phyloP scores from a whole-genome alignment of 2,797 vertebrate species.

The Threskiornis aethiopicus region DNA sequence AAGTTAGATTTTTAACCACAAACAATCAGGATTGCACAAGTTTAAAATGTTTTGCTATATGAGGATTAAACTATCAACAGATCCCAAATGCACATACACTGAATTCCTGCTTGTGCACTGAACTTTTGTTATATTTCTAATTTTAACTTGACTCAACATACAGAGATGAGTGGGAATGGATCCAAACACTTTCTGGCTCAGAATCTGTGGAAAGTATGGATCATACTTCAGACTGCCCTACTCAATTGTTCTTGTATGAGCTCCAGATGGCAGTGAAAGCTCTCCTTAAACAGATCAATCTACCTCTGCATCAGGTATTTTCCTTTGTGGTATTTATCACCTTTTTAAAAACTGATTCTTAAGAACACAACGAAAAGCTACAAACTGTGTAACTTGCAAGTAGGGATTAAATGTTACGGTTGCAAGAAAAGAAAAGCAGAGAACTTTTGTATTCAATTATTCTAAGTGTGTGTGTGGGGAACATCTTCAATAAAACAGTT shows the following conservation, averaged over 20 bases:
- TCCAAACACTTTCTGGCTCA: constrained; percentile 87
- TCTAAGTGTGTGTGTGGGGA: background rate
- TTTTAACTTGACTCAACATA: constrained; percentile 80
- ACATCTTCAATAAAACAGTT: background rate
- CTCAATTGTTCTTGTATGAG: constrained; percentile 88
- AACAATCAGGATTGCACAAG: constrained; percentile 33
- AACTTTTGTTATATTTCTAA: constrained; percentile 81
- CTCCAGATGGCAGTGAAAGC: constrained; percentile 91
- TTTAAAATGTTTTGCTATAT: constrained; percentile 55
- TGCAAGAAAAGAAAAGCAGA: background rate
- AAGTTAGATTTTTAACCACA: constrained; percentile 32
- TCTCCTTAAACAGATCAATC: constrained; percentile 91
- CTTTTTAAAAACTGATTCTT: constrained; percentile 13
- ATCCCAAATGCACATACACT: constrained; percentile 58
- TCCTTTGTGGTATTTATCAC: constrained; percentile 46
- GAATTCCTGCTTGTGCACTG: constrained; percentile 71
- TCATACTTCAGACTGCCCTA: constrained; percentile 80
- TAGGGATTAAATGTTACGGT: background rate
- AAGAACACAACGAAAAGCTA: background rate
- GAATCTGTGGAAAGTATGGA: constrained; percentile 83
- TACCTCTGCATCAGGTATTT: constrained; percentile 91
- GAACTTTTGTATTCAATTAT: background rate
- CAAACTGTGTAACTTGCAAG: background rate
- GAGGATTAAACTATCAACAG: constrained; percentile 64
- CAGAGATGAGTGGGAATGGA: constrained; percentile 98